Conservation (phyloP, 2,888 invertebrate species). For the Pseudococcus viburni region DNA sequence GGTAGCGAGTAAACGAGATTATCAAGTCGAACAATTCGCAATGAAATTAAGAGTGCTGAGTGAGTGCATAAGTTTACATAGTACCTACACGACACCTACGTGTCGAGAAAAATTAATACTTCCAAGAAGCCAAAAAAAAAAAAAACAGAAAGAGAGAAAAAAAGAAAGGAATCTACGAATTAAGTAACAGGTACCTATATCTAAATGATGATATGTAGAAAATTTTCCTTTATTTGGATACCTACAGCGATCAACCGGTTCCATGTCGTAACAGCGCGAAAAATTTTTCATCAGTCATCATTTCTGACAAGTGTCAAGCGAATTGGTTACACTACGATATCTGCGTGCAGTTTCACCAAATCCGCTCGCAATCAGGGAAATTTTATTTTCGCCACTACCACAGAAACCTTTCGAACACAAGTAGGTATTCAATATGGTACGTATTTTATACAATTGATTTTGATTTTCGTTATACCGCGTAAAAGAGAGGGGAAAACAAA, state of each 20-base stretch:
- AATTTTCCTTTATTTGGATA: neutral
- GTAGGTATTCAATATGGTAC: neutral
- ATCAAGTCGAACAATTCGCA: too few species aligned
- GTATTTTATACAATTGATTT: neutral
- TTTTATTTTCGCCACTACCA: neutral
- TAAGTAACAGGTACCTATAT: neutral
- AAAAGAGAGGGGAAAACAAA: neutral
- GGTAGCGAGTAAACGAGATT: neutral
- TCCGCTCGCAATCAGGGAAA: too few species aligned
- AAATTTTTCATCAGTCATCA: neutral
- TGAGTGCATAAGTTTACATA: too few species aligned
- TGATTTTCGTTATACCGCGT: neutral
- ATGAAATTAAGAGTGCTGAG: neutral
- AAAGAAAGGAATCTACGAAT: neutral
- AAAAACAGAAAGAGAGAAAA: neutral
- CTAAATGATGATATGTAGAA: constrained; percentile 34
- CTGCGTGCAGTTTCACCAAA: too few species aligned
- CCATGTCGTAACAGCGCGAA: neutral
- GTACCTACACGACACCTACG: neutral
- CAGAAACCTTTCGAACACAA: neutral
- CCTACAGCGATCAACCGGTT: neutral
- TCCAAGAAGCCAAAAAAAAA: neutral
- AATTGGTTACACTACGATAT: too few species aligned
- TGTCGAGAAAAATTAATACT: neutral
- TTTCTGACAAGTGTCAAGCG: neutral